Evolutionary conservation across 2,797 vertebrate species (phyloP).

Genomic region (Delichon dasypus): DNA sequence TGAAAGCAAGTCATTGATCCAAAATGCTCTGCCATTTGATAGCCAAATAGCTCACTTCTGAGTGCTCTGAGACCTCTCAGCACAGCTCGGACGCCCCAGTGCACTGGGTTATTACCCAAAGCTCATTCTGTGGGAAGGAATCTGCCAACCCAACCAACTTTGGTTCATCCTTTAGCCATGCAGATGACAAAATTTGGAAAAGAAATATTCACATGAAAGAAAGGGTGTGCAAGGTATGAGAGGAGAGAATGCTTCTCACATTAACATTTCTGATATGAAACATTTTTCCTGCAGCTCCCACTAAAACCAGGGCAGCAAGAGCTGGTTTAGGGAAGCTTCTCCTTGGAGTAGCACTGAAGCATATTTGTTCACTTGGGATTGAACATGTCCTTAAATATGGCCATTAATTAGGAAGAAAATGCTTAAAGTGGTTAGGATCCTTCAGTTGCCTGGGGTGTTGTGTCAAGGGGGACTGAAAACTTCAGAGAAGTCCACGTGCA

Average conservation of each 20-base stretch:
- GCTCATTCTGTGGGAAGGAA: neutral
- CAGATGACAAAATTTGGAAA: neutral
- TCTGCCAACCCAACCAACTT: neutral
- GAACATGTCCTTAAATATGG: neutral
- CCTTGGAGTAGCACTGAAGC: accelerated
- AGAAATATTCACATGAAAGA: neutral
- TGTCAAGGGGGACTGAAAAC: neutral
- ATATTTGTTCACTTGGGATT: neutral
- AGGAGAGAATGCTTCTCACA: neutral
- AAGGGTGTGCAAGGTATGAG: neutral
- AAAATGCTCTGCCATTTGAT: neutral
- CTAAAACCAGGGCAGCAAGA: neutral
- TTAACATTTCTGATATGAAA: neutral
- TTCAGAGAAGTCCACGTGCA: neutral
- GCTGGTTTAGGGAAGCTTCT: neutral
- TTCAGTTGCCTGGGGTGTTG: neutral
- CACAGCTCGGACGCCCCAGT: accelerated
- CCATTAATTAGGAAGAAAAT: neutral
- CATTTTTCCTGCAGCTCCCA: neutral
- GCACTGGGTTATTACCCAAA: neutral
- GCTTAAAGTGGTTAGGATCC: neutral
- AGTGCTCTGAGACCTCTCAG: neutral
- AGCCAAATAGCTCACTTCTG: neutral
- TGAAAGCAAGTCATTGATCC: neutral
- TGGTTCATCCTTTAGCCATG: neutral